Base-by-base conservation (phyloP, 2,113 vertebrate species). In the Tupaia tana region DNA sequence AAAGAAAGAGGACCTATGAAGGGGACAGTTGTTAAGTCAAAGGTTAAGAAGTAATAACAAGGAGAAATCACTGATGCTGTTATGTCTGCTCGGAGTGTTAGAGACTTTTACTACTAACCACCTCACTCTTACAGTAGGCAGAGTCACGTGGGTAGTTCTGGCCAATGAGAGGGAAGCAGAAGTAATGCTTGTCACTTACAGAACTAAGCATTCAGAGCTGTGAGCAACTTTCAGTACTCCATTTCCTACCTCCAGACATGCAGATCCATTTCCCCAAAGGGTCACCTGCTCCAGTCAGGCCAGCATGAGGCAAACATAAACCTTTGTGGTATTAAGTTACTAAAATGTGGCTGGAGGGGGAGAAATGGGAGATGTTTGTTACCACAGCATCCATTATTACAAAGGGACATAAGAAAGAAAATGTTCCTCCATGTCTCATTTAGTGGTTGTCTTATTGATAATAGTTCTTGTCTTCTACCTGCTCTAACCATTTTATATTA, bases 21-120 rank as follows among this genome's bases (percentile, higher is more conserved):
- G 43, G 27, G 56, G 13, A 63, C 2, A 34, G 20, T 31, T 95
- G 29, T n/a, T 84, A 93, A 86, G 24, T 66, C 27, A 87, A 92
- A 94, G 90, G 34, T 90, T 88, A 74, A 88, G 67, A 90, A 88
- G 61, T 71, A 77, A 78, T 52, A 81, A 69, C 11, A 69, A 78
- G 70, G 69, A 69, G 25, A 14, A 75, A 69, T 27, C 66, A 11
- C 64, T n/a, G 25, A 34, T 64, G 70, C 85, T 92, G 56, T 56
- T 63, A n/a, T 70, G 20, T 74, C 52, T 88, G 34, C 6, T 73
- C 71, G 70, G 16, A 1, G 13, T 24, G 8, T 83, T 70, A 66
- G 59, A 91, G 61, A 87, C 43, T 64, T 85, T 82, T 12, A 59
- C 22, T 64, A 0, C 13, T 56, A 43, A 31, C 25, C 78, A 78